phyloP scores from a whole-genome alignment of 2,888 invertebrate genomes.

The Eilema caniola region DNA sequence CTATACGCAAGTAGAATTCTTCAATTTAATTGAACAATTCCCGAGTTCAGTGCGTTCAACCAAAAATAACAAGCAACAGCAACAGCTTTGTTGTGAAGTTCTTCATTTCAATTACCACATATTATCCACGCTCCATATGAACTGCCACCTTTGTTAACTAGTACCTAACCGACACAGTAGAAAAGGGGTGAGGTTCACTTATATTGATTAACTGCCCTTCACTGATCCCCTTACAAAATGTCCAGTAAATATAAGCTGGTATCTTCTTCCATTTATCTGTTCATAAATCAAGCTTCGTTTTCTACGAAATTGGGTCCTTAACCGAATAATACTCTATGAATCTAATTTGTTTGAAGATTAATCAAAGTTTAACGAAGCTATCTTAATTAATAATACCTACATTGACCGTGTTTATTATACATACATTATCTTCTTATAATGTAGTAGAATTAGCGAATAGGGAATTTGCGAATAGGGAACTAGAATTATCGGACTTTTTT shows the following conservation, averaged over 20 bases:
- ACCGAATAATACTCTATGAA: not conserved
- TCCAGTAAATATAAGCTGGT: conserved; percentile 16
- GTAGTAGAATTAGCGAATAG: too few species aligned
- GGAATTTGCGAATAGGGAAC: too few species aligned
- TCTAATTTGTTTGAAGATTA: not conserved
- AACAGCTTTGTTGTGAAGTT: too few species aligned
- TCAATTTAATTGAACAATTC: too few species aligned
- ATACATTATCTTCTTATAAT: too few species aligned
- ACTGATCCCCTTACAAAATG: conserved; percentile 15
- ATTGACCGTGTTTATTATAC: not conserved
- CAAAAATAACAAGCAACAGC: too few species aligned
- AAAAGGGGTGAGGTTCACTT: conserved; percentile 5
- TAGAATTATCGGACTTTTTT: too few species aligned
- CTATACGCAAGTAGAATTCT: too few species aligned
- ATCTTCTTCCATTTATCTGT: conserved; percentile 3
- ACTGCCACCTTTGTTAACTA: conserved; percentile 8
- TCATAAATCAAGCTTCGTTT: conserved; percentile 12
- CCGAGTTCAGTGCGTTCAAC: too few species aligned
- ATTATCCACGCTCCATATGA: not conserved
- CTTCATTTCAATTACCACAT: not conserved
- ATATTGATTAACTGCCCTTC: conserved; percentile 16
- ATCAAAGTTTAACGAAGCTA: not conserved
- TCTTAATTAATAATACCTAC: not conserved
- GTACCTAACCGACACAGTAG: not conserved
- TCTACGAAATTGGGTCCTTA: not conserved